phyloP scores from a whole-genome alignment of 1,140 invertebrate genomes.

The Patella vulgata region DNA sequence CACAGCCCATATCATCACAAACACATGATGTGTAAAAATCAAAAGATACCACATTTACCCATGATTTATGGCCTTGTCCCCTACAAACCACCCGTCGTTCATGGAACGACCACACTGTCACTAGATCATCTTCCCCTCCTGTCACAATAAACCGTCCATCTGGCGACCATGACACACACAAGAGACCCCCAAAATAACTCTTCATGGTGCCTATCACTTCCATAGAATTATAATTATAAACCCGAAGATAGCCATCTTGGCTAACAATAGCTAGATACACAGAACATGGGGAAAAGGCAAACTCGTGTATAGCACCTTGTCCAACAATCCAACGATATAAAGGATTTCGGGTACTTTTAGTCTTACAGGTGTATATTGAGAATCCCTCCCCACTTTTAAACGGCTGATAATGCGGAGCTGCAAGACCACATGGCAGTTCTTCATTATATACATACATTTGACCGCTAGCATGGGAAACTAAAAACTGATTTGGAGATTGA shows the following conservation, averaged over 20 bases:
- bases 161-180: conserved; percentile 97
- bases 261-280: conserved; percentile 82
- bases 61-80: conserved; percentile 92
- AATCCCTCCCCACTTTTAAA: conserved; percentile 96
- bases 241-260: conserved; percentile 95
- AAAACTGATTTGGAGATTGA: conserved; percentile 89
- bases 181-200: conserved; percentile 93
- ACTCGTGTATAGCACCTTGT: conserved; percentile 91
- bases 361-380: conserved; percentile 94
- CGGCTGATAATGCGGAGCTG: conserved; percentile 88
- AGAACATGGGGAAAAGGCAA: conserved; percentile 95
- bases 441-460: conserved; percentile 98
- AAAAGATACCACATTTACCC: conserved; percentile 95
- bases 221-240: conserved; percentile 98
- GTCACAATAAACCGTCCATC: conserved; percentile 95
- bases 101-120: conserved; percentile 96
- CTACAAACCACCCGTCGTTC: conserved; percentile 94
- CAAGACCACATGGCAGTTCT: conserved; percentile 86
- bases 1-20: conserved; percentile 47
- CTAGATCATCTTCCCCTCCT: conserved; percentile 98
- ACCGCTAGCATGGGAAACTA: conserved; percentile 95
- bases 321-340: conserved; percentile 78
- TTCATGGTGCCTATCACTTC: conserved; percentile 86
- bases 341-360: conserved; percentile 95
- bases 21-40: conserved; percentile 85